Evolutionary conservation across 2,113 vertebrate species (phyloP).

Genomic region (Dendrocopos noguchii): DNA sequence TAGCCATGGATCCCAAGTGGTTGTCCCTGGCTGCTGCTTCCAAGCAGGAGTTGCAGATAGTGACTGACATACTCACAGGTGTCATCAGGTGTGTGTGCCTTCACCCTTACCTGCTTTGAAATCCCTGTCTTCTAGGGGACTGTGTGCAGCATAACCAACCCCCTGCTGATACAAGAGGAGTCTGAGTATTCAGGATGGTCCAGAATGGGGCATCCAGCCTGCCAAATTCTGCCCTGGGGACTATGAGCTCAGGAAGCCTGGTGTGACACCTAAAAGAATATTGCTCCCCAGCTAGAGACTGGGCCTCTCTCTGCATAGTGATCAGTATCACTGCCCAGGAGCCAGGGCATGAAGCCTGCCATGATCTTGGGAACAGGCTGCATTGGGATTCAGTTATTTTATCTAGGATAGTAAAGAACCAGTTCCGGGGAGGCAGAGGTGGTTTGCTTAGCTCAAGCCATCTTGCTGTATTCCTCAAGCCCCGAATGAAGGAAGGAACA

Average conservation of each 20-base stretch:
- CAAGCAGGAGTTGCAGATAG: conserved; percentile 71
- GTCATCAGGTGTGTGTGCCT: conserved; percentile 80
- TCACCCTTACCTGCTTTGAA: not conserved
- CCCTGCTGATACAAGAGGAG: not conserved
- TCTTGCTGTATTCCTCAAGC: not conserved
- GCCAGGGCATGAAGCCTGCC: not conserved
- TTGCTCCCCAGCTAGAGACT: not conserved
- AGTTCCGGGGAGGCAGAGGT: too few relatives aligned
- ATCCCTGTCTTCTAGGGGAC: not conserved
- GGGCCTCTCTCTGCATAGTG: not conserved
- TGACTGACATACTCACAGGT: conserved; percentile 72
- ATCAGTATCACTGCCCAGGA: not conserved
- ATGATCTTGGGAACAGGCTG: not conserved
- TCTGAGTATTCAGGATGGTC: not conserved
- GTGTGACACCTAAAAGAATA: not conserved
- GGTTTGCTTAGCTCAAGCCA: not conserved
- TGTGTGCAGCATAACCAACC: not conserved
- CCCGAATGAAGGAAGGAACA: not conserved
- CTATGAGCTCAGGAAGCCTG: not conserved
- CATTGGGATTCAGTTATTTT: not conserved
- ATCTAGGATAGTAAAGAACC: not conserved
- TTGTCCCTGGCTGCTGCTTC: not conserved
- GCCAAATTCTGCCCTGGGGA: not conserved
- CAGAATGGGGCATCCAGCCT: not conserved
- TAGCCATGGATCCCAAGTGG: not conserved